Base-by-base conservation (phyloP, 2,888 invertebrate species). In the Ormyrus thymus region DNA sequence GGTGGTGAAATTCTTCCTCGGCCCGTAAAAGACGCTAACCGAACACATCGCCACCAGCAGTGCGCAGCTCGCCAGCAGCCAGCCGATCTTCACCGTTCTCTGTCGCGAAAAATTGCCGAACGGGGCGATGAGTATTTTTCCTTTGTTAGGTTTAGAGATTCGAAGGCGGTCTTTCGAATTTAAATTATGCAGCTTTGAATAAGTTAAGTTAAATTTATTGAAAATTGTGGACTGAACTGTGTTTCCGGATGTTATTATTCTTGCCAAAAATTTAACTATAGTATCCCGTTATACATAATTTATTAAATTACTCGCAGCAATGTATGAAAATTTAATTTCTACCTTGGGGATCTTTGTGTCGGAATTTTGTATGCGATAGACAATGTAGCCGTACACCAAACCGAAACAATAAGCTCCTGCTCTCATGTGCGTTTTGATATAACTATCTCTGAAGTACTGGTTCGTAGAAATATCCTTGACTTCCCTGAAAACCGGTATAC, bases 381-480 rank as follows among this genome's bases (percentile, higher is more conserved):
- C 90, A 15, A 94, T 86, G 83, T 93, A 94, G 50, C 94, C 95
- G 11, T 93, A 93, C 11, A 94, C 83, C 66, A 95, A 87, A 6
- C 95, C 95, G 85, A 94, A 91, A 79, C 93, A 92, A 85, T 95
- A 95, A 0, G 93, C 92, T n/a, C 92, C 92, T 83, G 94, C 93
- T 85, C 94, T 92, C 94, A 95, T 94, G 83, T 95, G 95, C 0
- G 95, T 95, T 87, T 94, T 95, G n/a, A 94, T 93, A 83, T 95
- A 95, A 0, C 92, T 92, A 76, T 91, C 92, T 59, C 91, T 91
- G 85, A 94, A 95, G 84, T 94, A 95, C 71, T 89, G 89, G 84
- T 95, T 95, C 1, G 90, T 89, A 3, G 92, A 91, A 51, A 95
- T 91, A 84, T 95, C 94, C 51, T 91, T 90, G 15, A 94, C 90